Evolutionary conservation across 1,140 invertebrate species (phyloP), one percentile per base, ranked within the genome.

Genomic region (Lasioglossum baleicum): DNA sequence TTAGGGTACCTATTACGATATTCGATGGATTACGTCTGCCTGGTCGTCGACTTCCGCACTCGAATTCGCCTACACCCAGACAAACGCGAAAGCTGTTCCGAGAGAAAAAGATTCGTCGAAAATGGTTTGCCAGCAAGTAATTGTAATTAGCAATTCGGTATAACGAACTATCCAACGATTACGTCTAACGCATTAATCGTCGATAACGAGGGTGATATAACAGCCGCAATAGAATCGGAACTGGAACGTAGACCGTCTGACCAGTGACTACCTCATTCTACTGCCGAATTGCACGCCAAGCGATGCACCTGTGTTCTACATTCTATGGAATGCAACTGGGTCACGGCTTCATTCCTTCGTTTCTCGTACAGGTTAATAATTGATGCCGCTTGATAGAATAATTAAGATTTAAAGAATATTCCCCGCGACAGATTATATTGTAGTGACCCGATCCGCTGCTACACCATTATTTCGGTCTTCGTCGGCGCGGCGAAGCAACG

Each of bases 1-100:
- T 86, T 86, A 83, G 69, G 81, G 81, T 86, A 86, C 76, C 81
- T 80, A 74, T 85, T 83, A 83, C 81, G 81, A 85, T 85, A 86
- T 86, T 73, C 77, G 48, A 35, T 40, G 80, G 73, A 80, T 85
- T 80, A 63, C 69, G 77, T 85, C 75, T 75, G 81, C 83, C 79
- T 81, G 83, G 35, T 70, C 75, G 31, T 65, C 70, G 72, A 85
- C 70, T 86, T 86, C 83, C 75, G 83, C 68, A 65, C 75, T 79
- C 75, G 80, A 85, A 80, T 82, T 86, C 56, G 71, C 75, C 48
- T 35, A 64, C 31, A 63, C 20, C 63, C 64, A 68, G 60, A 1
- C 51, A 42, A 69, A n/a, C n/a, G 58, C 44, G 26, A 78, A 80
- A 79, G 76, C 31, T 66, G 35, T 48, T 65, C 31, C 31, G n/a